Evolutionary conservation across 2,113 vertebrate genomes (phyloP).

Genomic region (human): DNA sequence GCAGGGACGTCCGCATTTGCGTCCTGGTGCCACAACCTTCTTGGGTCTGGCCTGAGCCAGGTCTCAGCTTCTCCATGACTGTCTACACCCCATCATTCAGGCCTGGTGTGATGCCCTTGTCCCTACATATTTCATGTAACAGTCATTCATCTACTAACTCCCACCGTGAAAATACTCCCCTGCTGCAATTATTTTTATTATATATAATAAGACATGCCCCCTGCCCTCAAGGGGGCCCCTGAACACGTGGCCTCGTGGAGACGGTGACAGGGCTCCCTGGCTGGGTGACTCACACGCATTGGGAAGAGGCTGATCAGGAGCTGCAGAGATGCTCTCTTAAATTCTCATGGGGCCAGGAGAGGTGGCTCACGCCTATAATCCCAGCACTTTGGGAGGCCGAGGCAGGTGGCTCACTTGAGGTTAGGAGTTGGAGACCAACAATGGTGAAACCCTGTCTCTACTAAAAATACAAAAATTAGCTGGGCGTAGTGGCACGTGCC

Average conservation of each 20-base stretch:
- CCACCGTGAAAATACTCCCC: neutral
- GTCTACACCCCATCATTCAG: neutral
- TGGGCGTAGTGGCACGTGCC: too few species aligned
- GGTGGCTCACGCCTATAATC: too few species aligned
- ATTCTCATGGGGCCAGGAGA: neutral
- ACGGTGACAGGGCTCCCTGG: neutral
- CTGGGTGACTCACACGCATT: accelerated
- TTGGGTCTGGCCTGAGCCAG: neutral
- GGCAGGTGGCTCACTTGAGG: too few species aligned
- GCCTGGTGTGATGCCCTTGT: neutral
- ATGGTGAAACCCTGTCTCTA: too few species aligned
- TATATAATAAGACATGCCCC: neutral
- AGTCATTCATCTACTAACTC: neutral
- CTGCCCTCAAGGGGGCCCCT: neutral
- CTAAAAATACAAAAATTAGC: too few species aligned
- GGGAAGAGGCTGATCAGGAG: neutral
- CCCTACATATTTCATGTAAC: neutral
- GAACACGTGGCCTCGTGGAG: neutral
- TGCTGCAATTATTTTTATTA: neutral
- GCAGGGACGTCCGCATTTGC: neutral
- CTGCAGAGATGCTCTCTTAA: neutral
- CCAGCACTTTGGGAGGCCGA: too few species aligned
- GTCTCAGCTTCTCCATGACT: neutral
- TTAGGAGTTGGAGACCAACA: too few species aligned
- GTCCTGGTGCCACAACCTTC: neutral